A percentile compares a stretch with the other conserved stretches of the same genome.
phyloP scores from a whole-genome alignment of 1,140 invertebrate species.

The Heliconius hermathena region DNA sequence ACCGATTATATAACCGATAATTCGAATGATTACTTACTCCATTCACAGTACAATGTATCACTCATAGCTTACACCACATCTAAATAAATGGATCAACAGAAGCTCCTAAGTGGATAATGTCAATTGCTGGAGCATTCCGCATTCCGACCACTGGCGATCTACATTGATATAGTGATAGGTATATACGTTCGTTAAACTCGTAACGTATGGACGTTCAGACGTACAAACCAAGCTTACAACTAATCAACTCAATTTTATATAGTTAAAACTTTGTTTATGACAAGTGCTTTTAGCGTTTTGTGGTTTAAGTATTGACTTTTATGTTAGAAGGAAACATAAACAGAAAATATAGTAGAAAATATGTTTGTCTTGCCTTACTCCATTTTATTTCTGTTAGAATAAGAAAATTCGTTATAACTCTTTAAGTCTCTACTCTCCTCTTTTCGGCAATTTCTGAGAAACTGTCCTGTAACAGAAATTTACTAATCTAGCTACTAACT shows the following conservation, averaged over 20 bases:
- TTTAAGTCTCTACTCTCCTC: too few relatives aligned
- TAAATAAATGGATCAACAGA: slow-evolving; percentile 56
- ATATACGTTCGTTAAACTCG: slow-evolving; percentile 63
- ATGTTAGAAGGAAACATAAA: background rate
- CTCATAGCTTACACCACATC: slow-evolving; percentile 43
- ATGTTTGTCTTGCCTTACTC: too few relatives aligned
- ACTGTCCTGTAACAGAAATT: too few relatives aligned
- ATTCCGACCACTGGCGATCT: slow-evolving; percentile 61
- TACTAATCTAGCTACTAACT: background rate
- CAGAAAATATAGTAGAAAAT: too few relatives aligned
- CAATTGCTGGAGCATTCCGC: slow-evolving; percentile 73
- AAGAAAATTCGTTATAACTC: too few relatives aligned
- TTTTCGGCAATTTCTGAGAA: too few relatives aligned
- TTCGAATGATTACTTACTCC: background rate
- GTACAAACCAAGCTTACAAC: background rate
- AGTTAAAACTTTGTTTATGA: background rate
- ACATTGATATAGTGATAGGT: slow-evolving; percentile 56
- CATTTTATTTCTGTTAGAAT: too few relatives aligned
- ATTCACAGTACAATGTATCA: slow-evolving; percentile 14
- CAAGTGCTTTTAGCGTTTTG: background rate
- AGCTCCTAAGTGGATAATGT: slow-evolving; percentile 74
- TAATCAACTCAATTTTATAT: slow-evolving; percentile 13
- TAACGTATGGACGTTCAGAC: background rate
- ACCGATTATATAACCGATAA: too few relatives aligned
- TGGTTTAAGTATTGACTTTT: background rate